Evolutionary conservation across 2,797 vertebrate species (phyloP).

Genomic region (Sylvilagus floridanus): DNA sequence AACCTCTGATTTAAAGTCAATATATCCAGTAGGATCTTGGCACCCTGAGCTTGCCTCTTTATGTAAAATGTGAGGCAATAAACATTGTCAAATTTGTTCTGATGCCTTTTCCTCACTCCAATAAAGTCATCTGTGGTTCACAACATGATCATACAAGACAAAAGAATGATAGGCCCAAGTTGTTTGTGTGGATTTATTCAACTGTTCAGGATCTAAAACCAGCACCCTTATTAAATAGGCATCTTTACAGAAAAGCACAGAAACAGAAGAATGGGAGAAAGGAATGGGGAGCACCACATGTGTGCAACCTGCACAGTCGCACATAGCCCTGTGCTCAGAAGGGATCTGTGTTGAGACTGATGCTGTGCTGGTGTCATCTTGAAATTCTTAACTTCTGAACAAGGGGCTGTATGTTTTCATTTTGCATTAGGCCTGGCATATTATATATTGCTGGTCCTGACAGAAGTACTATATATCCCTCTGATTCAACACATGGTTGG

Average conservation of each 20-base stretch:
- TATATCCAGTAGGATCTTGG: neutral
- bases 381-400: conserved; percentile 6
- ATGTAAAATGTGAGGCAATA: conserved; percentile 27
- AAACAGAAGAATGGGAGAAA: neutral
- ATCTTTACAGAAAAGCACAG: conserved; percentile 8
- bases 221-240: neutral
- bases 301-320: neutral
- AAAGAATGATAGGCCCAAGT: neutral
- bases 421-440: neutral
- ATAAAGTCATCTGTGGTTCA: conserved; percentile 46
- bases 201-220: neutral
- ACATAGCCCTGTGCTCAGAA: neutral
- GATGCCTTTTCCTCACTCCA: conserved; percentile 27
- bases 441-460: neutral
- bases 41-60: neutral
- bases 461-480: neutral
- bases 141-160: conserved; percentile 58
- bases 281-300: neutral
- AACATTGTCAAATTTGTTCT: conserved; percentile 19
- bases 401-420: neutral
- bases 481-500: neutral
- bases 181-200: conserved; percentile 2
- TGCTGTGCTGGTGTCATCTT: neutral
- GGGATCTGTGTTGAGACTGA: neutral
- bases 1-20: neutral